Percentiles rank a stretch among this genome's conserved stretches.
Conservation (phyloP, 1,140 invertebrate genomes). For the Lamellibrachia luymesi region DNA sequence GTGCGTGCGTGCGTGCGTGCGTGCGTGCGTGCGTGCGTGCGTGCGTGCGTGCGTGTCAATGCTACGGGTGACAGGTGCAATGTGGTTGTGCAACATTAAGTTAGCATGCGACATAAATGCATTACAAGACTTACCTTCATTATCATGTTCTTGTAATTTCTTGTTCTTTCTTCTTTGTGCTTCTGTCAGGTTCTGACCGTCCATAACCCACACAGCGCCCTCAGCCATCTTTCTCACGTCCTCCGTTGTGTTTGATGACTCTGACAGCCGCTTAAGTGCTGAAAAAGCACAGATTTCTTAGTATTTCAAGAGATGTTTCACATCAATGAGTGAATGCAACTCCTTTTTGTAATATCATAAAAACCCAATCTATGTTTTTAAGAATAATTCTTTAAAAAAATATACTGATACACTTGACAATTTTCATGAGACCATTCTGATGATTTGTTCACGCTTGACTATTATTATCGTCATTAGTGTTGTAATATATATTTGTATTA, state of each 20-base stretch:
- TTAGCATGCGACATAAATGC: too few species aligned
- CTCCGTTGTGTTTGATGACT: neutral
- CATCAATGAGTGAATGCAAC: neutral
- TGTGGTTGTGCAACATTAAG: neutral
- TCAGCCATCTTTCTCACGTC: slow-evolving; percentile 1
- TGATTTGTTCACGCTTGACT: neutral
- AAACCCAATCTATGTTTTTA: neutral
- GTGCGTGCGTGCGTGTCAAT: neutral
- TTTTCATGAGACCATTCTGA: neutral
- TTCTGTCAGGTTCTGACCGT: neutral
- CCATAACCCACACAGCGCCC: slow-evolving; percentile 23
- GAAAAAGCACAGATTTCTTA: neutral
- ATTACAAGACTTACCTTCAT: neutral
- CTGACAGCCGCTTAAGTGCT: slow-evolving; percentile 7
- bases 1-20: too few species aligned
- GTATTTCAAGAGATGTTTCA: neutral
- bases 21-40: neutral
- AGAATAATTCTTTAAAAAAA: neutral
- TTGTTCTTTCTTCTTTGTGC: neutral
- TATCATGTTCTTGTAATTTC: neutral
- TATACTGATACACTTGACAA: neutral
- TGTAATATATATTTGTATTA: neutral
- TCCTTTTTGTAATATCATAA: neutral
- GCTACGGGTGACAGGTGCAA: too few species aligned
- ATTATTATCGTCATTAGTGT: neutral